Evolutionary conservation across 2,113 vertebrate species (phyloP).

Genomic region (Pontoporia blainvillei): DNA sequence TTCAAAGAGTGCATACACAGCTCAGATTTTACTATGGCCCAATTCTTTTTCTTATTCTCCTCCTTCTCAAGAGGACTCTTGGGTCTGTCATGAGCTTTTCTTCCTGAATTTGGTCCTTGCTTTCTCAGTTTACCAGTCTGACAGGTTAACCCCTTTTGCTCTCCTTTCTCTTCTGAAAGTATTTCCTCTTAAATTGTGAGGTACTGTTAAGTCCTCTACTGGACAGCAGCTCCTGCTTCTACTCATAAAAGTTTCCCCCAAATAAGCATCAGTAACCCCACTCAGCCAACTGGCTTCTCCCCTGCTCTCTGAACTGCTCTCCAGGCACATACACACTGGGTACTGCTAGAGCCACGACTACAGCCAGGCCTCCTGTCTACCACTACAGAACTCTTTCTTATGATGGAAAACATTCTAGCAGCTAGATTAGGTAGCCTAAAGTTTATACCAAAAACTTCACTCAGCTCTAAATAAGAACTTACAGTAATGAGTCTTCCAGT

Average conservation of each 20-base stretch:
- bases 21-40: background rate
- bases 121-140: background rate
- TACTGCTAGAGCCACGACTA: background rate
- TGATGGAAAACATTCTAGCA: background rate
- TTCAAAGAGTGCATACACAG: background rate
- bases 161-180: background rate
- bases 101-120: background rate
- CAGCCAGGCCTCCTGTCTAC: background rate
- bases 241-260: background rate
- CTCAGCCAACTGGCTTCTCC: background rate
- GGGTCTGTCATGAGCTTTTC: background rate
- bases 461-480: background rate
- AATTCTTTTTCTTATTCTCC: background rate
- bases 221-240: background rate
- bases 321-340: fast-evolving
- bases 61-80: background rate
- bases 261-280: background rate
- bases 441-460: background rate
- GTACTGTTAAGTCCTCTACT: background rate
- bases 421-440: background rate
- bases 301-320: background rate
- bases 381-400: background rate
- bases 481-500: background rate
- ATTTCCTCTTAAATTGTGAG: background rate
- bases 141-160: background rate